Evolutionary conservation across 2,113 vertebrate genomes (phyloP).

Genomic region (Tinamus guttatus): DNA sequence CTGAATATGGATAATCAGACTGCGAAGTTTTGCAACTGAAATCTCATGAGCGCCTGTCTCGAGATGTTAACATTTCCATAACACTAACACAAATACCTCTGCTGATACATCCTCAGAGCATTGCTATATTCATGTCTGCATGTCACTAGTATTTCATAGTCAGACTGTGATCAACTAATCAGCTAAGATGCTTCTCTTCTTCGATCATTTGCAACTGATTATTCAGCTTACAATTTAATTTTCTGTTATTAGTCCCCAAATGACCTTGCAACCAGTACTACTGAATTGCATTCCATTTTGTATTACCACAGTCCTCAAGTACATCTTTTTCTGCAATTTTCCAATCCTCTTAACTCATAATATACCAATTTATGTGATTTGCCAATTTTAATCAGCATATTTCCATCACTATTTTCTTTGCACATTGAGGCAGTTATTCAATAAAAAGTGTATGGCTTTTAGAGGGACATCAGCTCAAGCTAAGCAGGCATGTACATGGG

Average conservation of each 20-base stretch:
- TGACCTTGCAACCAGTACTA: slow-evolving; percentile 3
- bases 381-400: neutral
- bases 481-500: neutral
- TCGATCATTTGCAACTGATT: slow-evolving; percentile 35
- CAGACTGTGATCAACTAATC: slow-evolving; percentile 13
- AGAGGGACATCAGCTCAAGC: neutral
- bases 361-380: slow-evolving; percentile 3
- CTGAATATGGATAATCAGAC: slow-evolving; percentile 47
- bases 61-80: slow-evolving; percentile 17
- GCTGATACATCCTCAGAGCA: neutral
- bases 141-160: neutral
- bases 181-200: neutral
- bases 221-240: slow-evolving; percentile 60
- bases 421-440: slow-evolving; percentile 6
- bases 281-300: neutral
- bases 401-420: neutral
- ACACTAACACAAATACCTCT: neutral
- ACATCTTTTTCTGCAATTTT: slow-evolving; percentile 10
- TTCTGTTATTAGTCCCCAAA: slow-evolving; percentile 49
- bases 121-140: neutral
- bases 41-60: neutral
- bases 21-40: slow-evolving; percentile 1
- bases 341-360: slow-evolving; percentile 32
- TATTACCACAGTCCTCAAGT: neutral
- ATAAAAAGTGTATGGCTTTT: slow-evolving; percentile 27